Percentiles rank a stretch among this genome's conserved stretches.
Conservation (phyloP, 2,888 invertebrate species). For the Phasia obesa region DNA sequence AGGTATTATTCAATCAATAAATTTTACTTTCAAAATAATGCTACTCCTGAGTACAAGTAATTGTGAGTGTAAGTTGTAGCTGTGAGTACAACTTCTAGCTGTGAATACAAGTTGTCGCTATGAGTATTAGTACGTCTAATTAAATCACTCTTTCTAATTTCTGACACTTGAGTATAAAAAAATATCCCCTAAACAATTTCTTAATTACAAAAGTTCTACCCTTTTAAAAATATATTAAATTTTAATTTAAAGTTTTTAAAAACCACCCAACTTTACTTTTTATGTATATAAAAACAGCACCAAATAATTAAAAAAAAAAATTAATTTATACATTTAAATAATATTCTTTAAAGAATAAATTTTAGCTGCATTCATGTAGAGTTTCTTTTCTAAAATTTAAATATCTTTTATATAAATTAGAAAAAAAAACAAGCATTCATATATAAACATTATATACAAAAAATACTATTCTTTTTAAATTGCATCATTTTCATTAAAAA, state of each 20-base stretch:
- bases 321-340: slow-evolving; percentile 23
- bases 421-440: slow-evolving; percentile 55
- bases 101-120: too few relatives aligned
- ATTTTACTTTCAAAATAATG: too few relatives aligned
- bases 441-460: slow-evolving; percentile 52
- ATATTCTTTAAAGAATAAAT: slow-evolving; percentile 12
- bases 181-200: slow-evolving; percentile 32
- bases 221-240: not conserved
- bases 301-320: slow-evolving; percentile 16
- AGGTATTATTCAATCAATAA: too few relatives aligned
- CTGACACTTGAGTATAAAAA: not conserved
- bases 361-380: slow-evolving; percentile 64
- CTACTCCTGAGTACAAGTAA: too few relatives aligned
- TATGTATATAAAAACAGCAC: slow-evolving; percentile 57
- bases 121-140: too few relatives aligned
- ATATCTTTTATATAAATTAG: slow-evolving; percentile 44
- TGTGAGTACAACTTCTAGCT: too few relatives aligned
- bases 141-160: too few relatives aligned
- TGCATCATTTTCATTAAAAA: slow-evolving; percentile 66
- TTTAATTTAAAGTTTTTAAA: slow-evolving; percentile 17
- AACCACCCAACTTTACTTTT: slow-evolving; percentile 38
- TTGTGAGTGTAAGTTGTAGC: too few relatives aligned
- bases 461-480: slow-evolving; percentile 40
- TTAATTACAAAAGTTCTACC: not conserved
- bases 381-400: slow-evolving; percentile 16